A percentile compares a stretch with the other conserved stretches of the same genome.
Conservation (phyloP, 2,113 vertebrate genomes). For the Apus apus region DNA sequence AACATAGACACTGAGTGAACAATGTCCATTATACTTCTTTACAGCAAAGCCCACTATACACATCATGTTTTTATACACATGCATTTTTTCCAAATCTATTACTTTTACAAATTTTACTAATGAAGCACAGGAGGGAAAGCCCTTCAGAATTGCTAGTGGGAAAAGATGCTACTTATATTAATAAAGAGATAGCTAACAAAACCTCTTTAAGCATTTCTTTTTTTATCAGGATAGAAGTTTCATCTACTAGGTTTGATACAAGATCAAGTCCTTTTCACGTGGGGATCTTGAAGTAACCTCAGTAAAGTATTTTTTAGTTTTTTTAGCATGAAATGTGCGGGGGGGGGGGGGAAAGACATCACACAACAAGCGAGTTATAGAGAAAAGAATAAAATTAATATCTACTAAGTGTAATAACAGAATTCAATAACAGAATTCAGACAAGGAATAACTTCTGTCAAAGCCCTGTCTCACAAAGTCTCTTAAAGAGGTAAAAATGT, state of each 20-base stretch:
- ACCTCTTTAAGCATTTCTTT: neutral
- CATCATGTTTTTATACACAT: neutral
- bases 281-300: neutral
- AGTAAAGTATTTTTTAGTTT: neutral
- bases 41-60: neutral
- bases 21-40: neutral
- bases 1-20: neutral
- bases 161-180: neutral
- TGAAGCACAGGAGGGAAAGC: neutral
- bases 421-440: neutral
- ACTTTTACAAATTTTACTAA: neutral
- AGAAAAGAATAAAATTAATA: neutral
- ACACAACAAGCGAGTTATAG: neutral
- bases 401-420: neutral
- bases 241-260: neutral
- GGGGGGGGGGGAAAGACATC: neutral
- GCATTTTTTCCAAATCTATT: neutral
- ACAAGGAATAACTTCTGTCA: neutral
- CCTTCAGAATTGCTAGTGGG: neutral
- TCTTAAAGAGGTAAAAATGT: neutral
- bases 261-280: neutral
- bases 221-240: neutral
- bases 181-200: neutral
- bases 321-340: neutral
- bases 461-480: neutral